Percentiles rank a stretch among this genome's conserved stretches.
Conservation (phyloP, 2,797 vertebrate genomes). For the Holocentrus rufus region DNA sequence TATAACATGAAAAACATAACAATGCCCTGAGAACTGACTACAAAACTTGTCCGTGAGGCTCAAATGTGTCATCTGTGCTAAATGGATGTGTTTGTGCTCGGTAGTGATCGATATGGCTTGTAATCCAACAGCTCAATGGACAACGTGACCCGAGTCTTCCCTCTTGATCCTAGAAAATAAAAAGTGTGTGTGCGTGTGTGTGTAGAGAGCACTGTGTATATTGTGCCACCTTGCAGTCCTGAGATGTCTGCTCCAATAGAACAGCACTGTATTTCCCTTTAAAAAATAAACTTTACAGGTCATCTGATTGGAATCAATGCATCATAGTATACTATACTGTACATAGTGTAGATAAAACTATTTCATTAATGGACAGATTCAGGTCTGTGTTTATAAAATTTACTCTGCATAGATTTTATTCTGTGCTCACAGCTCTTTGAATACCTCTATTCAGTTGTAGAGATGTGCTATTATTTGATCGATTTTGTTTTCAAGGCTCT, state of each 20-base stretch:
- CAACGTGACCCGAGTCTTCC: not conserved
- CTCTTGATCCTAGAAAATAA: constrained; percentile 6
- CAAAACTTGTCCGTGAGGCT: constrained; percentile 4
- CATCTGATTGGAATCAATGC: constrained; percentile 27
- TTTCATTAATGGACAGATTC: constrained; percentile 1
- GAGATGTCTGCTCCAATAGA: constrained; percentile 30
- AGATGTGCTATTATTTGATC: not conserved
- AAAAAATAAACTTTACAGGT: constrained; percentile 13
- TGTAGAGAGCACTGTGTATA: not conserved
- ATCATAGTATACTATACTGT: constrained; percentile 1
- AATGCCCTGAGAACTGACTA: constrained; percentile 2
- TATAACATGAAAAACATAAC: constrained; percentile 8
- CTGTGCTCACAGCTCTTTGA: no score
- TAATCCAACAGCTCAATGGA: not conserved
- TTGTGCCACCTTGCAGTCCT: not conserved
- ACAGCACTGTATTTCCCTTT: constrained; percentile 37
- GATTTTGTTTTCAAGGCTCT: constrained; percentile 19
- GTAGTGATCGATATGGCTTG: not conserved
- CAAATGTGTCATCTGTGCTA: constrained; percentile 8
- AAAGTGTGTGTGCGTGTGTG: not conserved
- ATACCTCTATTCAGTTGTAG: no score
- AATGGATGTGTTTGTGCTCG: not conserved
- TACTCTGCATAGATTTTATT: not conserved
- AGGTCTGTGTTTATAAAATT: not conserved
- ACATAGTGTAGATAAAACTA: not conserved